These are phyloP conservation scores for Xenus cinereus DNA, from an alignment of 2,113 vertebrate species.

Conservation along the genomic window DNA sequence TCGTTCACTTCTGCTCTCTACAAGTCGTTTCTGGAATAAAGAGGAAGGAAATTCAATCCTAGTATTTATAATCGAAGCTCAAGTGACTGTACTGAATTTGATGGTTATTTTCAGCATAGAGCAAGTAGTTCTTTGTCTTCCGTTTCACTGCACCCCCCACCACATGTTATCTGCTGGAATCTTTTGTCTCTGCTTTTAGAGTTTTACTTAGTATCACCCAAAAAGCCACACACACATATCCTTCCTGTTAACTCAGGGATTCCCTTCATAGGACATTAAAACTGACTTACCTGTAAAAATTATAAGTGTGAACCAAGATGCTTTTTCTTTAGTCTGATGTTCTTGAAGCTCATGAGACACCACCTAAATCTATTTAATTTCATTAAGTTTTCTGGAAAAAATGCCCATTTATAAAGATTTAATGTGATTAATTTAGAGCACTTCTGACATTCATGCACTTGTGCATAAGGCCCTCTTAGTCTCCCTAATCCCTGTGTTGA, in stretches of 20 bases:
- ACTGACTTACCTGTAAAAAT: not conserved
- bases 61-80: not conserved
- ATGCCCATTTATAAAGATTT: not conserved
- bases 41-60: not conserved
- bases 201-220: not conserved
- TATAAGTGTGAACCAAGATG: not conserved
- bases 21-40: not conserved
- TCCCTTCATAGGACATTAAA: not conserved
- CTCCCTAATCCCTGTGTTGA: not conserved
- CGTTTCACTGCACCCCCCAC: not conserved
- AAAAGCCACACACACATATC: not conserved
- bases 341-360: not conserved
- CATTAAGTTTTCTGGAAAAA: not conserved
- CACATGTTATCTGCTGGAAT: not conserved
- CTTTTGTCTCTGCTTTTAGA: not conserved
- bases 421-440: not conserved
- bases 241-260: not conserved
- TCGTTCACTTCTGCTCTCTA: not conserved
- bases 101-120: not conserved
- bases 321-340: not conserved
- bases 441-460: not conserved
- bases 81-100: not conserved
- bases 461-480: not conserved
- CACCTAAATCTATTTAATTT: not conserved
- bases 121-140: not conserved